phyloP scores from a whole-genome alignment of 2,888 invertebrate species.

The Eremobia ochroleuca region DNA sequence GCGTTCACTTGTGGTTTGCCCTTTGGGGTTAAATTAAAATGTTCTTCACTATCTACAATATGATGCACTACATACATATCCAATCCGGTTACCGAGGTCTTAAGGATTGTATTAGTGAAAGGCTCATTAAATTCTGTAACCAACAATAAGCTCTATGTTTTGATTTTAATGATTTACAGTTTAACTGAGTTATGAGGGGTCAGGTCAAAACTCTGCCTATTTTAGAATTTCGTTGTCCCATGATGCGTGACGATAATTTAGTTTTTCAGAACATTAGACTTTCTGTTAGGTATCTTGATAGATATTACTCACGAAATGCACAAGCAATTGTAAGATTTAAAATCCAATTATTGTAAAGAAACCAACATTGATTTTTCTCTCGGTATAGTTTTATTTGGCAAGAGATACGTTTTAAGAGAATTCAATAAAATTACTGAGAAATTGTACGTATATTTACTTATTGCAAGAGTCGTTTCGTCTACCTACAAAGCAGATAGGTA shows the following conservation, averaged over 20 bases:
- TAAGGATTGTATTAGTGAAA: slow-evolving; percentile 62
- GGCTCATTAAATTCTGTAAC: slow-evolving; percentile 58
- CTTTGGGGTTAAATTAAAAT: slow-evolving; percentile 61
- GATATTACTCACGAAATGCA: background rate
- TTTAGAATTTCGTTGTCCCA: background rate
- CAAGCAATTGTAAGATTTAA: background rate
- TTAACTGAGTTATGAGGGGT: background rate
- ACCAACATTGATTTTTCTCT: background rate
- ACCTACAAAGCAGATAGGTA: slow-evolving; percentile 28
- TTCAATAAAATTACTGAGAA: background rate
- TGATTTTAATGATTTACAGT: slow-evolving; percentile 34
- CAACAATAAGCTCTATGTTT: slow-evolving; percentile 39
- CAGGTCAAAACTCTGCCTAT: slow-evolving; percentile 3
- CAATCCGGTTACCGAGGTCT: slow-evolving; percentile 61
- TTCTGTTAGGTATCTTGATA: background rate
- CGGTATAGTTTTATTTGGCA: background rate
- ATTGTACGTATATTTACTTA: slow-evolving; percentile 8
- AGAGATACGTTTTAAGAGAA: background rate
- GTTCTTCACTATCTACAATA: slow-evolving; percentile 43
- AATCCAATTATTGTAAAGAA: no score
- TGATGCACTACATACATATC: slow-evolving; percentile 56
- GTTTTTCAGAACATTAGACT: background rate
- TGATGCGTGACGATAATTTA: background rate
- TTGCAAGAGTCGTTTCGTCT: slow-evolving; percentile 20
- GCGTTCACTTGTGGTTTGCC: slow-evolving; percentile 38